These are phyloP conservation scores for Mythimna vitellina DNA, from an alignment of 2,888 invertebrate species.

Conservation along the genomic window DNA sequence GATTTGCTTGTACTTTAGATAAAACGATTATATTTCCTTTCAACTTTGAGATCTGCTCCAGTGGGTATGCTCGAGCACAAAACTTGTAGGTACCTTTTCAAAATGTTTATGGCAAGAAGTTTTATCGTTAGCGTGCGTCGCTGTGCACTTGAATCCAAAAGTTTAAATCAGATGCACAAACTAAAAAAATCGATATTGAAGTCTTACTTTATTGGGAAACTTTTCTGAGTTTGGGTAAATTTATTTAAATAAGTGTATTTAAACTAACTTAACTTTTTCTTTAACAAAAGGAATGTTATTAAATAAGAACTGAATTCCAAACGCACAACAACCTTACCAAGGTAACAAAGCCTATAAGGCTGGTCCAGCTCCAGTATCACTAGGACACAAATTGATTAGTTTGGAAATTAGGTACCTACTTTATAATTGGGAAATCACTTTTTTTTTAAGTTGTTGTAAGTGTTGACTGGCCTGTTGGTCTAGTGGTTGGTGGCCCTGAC, in stretches of 20 bases:
- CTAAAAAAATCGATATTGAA: constrained; percentile 26
- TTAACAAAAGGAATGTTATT: background rate
- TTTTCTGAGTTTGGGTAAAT: constrained; percentile 4
- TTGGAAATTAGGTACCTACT: too few relatives aligned
- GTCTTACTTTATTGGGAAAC: constrained; percentile 15
- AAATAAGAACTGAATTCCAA: background rate
- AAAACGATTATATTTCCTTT: constrained; percentile 32
- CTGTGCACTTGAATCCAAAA: constrained; percentile 38
- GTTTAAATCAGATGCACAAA: constrained; percentile 55
- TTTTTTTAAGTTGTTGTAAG: too few relatives aligned
- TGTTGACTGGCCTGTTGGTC: too few relatives aligned
- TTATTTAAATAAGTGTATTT: background rate
- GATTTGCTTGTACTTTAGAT: constrained; percentile 21
- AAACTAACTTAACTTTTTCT: background rate
- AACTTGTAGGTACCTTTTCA: constrained; percentile 46
- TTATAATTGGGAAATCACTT: too few relatives aligned
- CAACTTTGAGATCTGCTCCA: constrained; percentile 25
- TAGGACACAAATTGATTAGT: too few relatives aligned
- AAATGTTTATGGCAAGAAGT: constrained; percentile 52
- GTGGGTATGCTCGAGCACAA: constrained; percentile 23
- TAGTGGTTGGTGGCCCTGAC: too few relatives aligned
- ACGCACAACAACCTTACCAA: background rate
- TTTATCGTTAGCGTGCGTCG: constrained; percentile 32
- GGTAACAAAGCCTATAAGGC: background rate
- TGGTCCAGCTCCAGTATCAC: too few relatives aligned